Conservation (phyloP, 23 tunicate genomes). For the Oikopleura albicans region DNA sequence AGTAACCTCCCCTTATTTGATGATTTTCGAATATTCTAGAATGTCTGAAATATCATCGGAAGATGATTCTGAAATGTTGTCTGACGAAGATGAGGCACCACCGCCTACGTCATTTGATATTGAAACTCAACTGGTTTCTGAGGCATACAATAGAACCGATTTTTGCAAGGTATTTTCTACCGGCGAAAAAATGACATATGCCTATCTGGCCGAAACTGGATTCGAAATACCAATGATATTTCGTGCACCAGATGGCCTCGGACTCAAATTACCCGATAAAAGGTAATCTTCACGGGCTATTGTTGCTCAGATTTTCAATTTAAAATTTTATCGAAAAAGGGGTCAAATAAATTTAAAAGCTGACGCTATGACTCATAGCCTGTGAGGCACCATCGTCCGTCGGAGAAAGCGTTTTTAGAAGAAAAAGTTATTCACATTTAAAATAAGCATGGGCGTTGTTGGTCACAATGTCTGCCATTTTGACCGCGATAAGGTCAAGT, state of each 20-base stretch:
- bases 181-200: background rate
- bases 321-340: no score
- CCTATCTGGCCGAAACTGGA: slow-evolving; percentile 13
- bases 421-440: no score
- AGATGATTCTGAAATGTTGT: background rate
- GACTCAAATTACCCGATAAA: background rate
- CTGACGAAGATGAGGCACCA: background rate
- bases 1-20: no score
- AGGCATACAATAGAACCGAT: background rate
- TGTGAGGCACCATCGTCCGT: no score
- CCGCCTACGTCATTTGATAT: slow-evolving; percentile 5
- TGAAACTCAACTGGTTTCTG: background rate
- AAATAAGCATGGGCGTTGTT: no score
- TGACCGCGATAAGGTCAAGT: no score
- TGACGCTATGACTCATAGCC: no score
- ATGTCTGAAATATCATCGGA: background rate
- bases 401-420: no score
- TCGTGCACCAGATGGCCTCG: background rate
- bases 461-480: no score
- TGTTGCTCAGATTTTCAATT: no score
- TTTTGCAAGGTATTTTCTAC: background rate
- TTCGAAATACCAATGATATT: slow-evolving; percentile 2
- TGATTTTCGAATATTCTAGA: background rate
- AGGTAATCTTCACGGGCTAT: no score
- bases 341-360: no score